Evolutionary conservation across 2,888 invertebrate species (phyloP), one percentile per base, ranked within the genome.

Genomic region (Tenthredo notha): DNA sequence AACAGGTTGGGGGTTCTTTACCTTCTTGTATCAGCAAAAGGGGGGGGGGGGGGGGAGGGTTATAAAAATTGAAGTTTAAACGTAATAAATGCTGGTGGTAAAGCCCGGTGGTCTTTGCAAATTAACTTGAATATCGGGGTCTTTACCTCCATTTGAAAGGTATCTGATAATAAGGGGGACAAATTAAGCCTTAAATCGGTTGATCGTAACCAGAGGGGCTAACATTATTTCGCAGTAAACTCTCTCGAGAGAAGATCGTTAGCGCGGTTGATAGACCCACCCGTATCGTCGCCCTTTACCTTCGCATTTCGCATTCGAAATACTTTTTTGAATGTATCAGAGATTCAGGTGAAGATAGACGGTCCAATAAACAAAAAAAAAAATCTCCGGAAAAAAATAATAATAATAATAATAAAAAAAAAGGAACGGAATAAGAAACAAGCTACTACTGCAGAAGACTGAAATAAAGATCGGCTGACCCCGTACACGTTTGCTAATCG

Each of bases 171-270:
- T 77, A 77, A 77, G 50, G 50, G 72, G 72, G 43, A 74, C 72
- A 74, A 74, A 74, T 74, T 37, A 74, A 74, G 67, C 33, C 67
- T 67, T 33, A 67, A 67, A 33, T 25, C 33, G 33, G 6, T 5
- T 67, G 67, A 67, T 74, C 74, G 74, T 74, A 74, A 74, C 74
- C 77, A 9, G 33, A 10, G 77, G 33, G 29, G 77, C 50, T 54
- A 40, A 77, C 77, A 77, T 77, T 77, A 77, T 77, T 77, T 77
- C 2, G 77, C 77, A 77, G 77, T 77, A 77, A 77, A 77, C 77
- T 54, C 50, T n/a, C n/a, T n/a, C n/a, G 54, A 33, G 33, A n/a
- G 54, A 43, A 29, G 72, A 77, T 77, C 77, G 77, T 77, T 77
- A 77, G 54, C 54, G 50, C 33, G 9, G 12, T 25, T 25, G 74